Conservation (phyloP, 2,113 vertebrate genomes). For the Pseudopipra pipra region DNA sequence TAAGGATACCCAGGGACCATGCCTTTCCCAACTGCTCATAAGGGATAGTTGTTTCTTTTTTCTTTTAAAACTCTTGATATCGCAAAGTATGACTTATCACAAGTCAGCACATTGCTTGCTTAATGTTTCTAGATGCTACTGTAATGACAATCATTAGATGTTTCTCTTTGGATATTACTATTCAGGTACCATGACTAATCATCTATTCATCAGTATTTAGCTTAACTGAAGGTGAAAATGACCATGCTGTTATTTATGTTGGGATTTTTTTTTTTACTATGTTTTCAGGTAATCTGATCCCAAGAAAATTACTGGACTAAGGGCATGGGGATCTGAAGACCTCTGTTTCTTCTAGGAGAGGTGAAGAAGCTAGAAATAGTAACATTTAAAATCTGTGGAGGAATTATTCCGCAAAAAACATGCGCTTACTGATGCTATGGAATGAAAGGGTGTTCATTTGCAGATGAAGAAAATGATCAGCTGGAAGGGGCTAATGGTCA, state of each 20-base stretch:
- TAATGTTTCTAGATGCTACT: background rate
- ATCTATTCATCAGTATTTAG: background rate
- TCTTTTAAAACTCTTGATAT: background rate
- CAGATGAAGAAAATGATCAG: background rate
- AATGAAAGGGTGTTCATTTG: background rate
- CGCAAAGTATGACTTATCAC: background rate
- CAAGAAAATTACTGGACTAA: background rate
- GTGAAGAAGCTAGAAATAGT: background rate
- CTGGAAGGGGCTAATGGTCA: background rate
- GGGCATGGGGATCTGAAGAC: slow-evolving; percentile 10
- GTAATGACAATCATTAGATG: background rate
- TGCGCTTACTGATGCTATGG: background rate
- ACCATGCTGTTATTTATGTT: background rate
- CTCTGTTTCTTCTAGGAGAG: slow-evolving; percentile 1
- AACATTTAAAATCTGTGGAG: background rate
- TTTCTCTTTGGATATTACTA: background rate
- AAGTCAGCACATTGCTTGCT: background rate
- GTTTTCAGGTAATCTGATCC: slow-evolving; percentile 19
- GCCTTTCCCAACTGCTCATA: background rate
- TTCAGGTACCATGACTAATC: background rate
- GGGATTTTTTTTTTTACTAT: background rate
- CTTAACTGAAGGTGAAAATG: background rate
- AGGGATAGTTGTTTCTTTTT: background rate
- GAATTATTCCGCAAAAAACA: background rate
- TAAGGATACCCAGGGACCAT: background rate